Percentiles rank a stretch among this genome's conserved stretches.
Evolutionary conservation across 35 echinoderm and acorn worm genomes (phyloP).

Genomic region (Apostichopus japonicus): DNA sequence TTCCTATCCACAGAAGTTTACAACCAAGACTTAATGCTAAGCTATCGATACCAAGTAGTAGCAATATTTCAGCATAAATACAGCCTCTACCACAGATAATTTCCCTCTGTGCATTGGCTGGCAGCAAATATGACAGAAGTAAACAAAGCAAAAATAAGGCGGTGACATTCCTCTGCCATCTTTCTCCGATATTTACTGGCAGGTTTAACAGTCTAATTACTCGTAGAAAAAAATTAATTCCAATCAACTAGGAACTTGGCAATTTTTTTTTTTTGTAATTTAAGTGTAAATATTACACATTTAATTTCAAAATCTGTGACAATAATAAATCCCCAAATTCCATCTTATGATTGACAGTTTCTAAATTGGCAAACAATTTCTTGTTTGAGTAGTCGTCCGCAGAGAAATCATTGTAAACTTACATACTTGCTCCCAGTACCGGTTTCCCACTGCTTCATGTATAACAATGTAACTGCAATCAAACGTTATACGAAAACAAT

Average conservation of each 20-base stretch:
- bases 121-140: no score
- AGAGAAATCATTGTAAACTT: background rate
- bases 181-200: no score
- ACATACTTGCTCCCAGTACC: no score
- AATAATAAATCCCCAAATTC: background rate
- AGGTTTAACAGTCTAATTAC: background rate
- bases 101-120: no score
- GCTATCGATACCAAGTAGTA: no score
- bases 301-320: background rate
- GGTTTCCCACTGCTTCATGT: background rate
- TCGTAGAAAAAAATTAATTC: background rate
- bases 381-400: background rate
- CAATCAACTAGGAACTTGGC: background rate
- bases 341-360: background rate
- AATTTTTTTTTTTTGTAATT: background rate
- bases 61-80: no score
- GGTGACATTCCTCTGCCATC: no score
- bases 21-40: no score
- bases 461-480: background rate
- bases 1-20: no score
- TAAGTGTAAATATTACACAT: background rate
- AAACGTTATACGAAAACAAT: background rate
- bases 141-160: no score
- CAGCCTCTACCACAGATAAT: no score
- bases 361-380: background rate